phyloP scores from a whole-genome alignment of 1,140 invertebrate genomes.

The Lordiphosa collinella region DNA sequence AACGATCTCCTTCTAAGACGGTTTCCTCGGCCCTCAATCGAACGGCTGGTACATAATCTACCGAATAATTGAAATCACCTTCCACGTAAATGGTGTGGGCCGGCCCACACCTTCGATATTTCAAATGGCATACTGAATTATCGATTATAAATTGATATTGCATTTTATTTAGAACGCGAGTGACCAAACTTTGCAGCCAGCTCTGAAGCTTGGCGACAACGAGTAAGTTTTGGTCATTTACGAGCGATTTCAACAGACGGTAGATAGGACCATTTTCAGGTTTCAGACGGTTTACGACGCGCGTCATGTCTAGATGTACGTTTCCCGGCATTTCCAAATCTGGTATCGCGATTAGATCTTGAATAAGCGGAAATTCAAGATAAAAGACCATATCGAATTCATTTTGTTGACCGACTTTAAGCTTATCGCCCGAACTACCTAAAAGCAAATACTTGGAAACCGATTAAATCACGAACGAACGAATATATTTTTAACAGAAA shows the following conservation, averaged over 20 bases:
- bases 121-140: constrained; percentile 5
- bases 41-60: constrained; percentile 66
- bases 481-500: too few species aligned
- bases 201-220: constrained; percentile 42
- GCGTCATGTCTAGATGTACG: constrained; percentile 44
- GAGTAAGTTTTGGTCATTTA: constrained; percentile 27
- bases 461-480: background rate
- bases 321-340: constrained; percentile 54
- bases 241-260: constrained; percentile 16
- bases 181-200: constrained; percentile 35
- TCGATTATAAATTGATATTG: constrained; percentile 20
- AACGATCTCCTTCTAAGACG: constrained; percentile 20
- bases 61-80: constrained; percentile 37
- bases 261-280: background rate
- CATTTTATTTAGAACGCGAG: constrained; percentile 29
- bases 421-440: constrained; percentile 59
- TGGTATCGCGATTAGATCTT: constrained; percentile 28
- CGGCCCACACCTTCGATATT: constrained; percentile 49
- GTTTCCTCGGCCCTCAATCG: constrained; percentile 35
- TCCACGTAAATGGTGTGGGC: constrained; percentile 55
- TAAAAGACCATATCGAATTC: constrained; percentile 57
- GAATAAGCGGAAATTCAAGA: constrained; percentile 38
- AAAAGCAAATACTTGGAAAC: constrained; percentile 1
- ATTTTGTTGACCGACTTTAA: constrained; percentile 60
- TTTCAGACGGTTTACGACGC: constrained; percentile 30